These are phyloP conservation scores for Epicauta chinensis DNA, from an alignment of 1,140 invertebrate genomes.

Conservation along the genomic window DNA sequence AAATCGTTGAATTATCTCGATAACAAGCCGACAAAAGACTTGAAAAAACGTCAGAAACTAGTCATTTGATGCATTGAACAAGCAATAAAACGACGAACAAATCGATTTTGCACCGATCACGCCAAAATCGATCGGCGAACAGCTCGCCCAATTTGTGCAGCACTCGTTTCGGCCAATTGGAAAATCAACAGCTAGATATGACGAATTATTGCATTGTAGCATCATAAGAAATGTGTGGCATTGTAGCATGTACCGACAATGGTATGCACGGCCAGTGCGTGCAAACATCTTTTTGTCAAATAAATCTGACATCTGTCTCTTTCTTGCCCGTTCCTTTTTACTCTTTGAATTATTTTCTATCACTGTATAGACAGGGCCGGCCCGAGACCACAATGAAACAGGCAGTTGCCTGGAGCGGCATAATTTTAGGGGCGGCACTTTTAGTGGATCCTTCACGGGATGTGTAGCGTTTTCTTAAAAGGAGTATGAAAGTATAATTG, in stretches of 20 bases:
- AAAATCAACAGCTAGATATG: no score
- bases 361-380: no score
- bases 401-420: no score
- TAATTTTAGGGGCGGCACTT: no score
- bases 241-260: no score
- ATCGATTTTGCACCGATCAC: constrained; percentile 44
- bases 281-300: constrained; percentile 8
- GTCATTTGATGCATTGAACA: background rate
- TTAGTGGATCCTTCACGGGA: no score
- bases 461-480: no score
- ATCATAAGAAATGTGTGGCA: constrained; percentile 88
- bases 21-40: constrained; percentile 20
- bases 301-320: constrained; percentile 7
- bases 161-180: constrained; percentile 66
- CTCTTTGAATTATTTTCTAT: no score
- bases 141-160: no score
- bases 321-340: background rate
- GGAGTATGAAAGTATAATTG: no score
- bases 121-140: constrained; percentile 72
- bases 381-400: no score
- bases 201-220: constrained; percentile 57
- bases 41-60: background rate
- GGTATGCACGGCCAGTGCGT: constrained; percentile 49
- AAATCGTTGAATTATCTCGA: constrained; percentile 21
- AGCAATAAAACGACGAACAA: background rate